Evolutionary conservation across 2,797 vertebrate species (phyloP), one percentile per base, ranked within the genome.

Genomic region (Lepilemur septentrionalis): DNA sequence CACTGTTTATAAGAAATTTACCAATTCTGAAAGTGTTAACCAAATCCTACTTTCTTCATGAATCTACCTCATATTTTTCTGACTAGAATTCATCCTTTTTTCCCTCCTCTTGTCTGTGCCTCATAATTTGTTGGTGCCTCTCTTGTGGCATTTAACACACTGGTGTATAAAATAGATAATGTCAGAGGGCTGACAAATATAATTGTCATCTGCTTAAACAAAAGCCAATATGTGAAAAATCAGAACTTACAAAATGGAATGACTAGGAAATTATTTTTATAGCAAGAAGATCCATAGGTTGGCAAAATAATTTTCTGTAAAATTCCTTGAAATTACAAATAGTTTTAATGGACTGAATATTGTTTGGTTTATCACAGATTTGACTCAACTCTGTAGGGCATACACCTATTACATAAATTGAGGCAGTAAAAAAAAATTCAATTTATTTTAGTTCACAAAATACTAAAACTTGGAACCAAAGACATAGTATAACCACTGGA

Each of bases 291-390:
- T 70, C 57, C 28, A 87, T 55, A 50, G 6, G 15, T 30, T 84
- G 41, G 86, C n/a, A 95, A 92, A 69, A 69, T 93, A 69, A 59
- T 96, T 88, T 84, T 30, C 89, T 79, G 6, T 86, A 85, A 83
- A 90, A 75, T 94, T 87, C 12, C 17, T 85, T 84, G 80, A 94
- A 91, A 76, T 83, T 65, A 69, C 52, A 89, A 88, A 63, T 61
- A 86, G 38, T 88, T 80, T 79, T 38, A 93, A 76, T 78, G 23
- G 4, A 46, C 17, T 73, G 17, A 94, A 35, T 89, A 83, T 70
- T 91, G 76, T 67, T 79, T 93, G 50, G 61, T 91, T 57, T 87
- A 72, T 38, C 25, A 65, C 12, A 79, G 43, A 70, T 70, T 55
- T 75, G 41, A 67, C 43, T 63, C 23, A 43, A 1, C 69, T 88